These are phyloP conservation scores for Biston stratarius DNA, from an alignment of 2,888 invertebrate species.

Conservation along the genomic window DNA sequence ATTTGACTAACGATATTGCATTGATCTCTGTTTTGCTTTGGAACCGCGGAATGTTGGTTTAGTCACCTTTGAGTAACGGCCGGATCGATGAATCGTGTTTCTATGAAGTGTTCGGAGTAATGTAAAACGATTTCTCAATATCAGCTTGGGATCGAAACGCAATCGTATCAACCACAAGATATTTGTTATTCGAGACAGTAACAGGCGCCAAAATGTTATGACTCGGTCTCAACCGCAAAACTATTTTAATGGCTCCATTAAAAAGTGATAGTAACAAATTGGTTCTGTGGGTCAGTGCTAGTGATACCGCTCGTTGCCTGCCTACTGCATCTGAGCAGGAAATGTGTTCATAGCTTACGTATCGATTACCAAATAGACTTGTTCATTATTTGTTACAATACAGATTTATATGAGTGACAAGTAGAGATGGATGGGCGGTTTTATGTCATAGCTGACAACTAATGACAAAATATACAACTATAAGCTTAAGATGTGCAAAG, in stretches of 20 bases:
- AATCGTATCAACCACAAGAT: constrained; percentile 70
- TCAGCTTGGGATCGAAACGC: constrained; percentile 55
- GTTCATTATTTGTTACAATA: constrained; percentile 30
- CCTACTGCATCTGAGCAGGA: constrained; percentile 59
- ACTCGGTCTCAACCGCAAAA: constrained; percentile 74
- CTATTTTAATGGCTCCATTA: constrained; percentile 81
- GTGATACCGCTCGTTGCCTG: constrained; percentile 50
- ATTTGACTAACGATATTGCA: constrained; percentile 54
- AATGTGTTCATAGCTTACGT: constrained; percentile 63
- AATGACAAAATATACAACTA: background rate
- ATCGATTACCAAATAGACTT: constrained; percentile 46
- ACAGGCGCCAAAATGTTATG: constrained; percentile 74
- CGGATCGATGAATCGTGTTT: constrained; percentile 50
- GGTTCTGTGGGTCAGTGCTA: constrained; percentile 62
- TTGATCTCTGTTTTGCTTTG: constrained; percentile 52
- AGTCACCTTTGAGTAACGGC: constrained; percentile 58
- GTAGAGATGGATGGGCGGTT: background rate
- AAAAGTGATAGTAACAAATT: constrained; percentile 83
- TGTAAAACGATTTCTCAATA: constrained; percentile 69
- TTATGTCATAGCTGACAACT: too few relatives aligned
- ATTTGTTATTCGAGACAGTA: constrained; percentile 69
- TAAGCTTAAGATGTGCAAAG: too few relatives aligned
- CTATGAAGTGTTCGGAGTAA: constrained; percentile 62
- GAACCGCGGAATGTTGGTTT: constrained; percentile 53
- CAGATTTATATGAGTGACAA: constrained; percentile 16